Base-by-base conservation (phyloP, 2,113 vertebrate species). In the Budorcas taxicolor region DNA sequence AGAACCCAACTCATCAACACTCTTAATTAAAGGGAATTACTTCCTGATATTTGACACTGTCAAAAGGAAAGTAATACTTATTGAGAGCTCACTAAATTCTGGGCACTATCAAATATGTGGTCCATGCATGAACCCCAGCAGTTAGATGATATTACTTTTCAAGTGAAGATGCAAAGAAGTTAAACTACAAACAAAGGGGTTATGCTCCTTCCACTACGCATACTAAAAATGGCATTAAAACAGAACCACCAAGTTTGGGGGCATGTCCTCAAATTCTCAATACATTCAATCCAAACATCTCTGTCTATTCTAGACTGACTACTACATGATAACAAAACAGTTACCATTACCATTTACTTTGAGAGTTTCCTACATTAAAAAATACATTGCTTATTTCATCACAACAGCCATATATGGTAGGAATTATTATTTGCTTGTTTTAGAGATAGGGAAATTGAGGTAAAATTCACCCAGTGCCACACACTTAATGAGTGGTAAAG, bases 1-100 rank as follows among this genome's bases (percentile, higher is more conserved):
- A 98, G 97, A 98, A 97, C 97, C 82, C 78, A 97, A 81, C 93
- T 97, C 97, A 98, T 96, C 97, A 97, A 94, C 96, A 91, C 62
- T 97, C 78, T 97, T 95, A 97, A 97, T 97, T 97, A 97, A 97
- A 97, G 45, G 93, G 83, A 95, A 98, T 97, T 94, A 96, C 93
- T 98, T 98, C 97, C 96, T 97, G 93, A 87, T 97, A 97, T 89
- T 94, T 64, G 82, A 90, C 57, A 88, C 88, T 60, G 33, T 94
- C 74, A 60, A 29, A 93, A 82, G 85, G 45, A 89, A 97, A 96
- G 33, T 71, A 90, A 86, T 93, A 25, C 55, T 64, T 91, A 91
- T 15, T 84, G 40, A 97, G 10, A 96, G n/a, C 40, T 93, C 74
- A 57, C 47, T 87, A 91, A 93, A 97, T 94, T 92, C 47, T 36